Evolutionary conservation across 2,113 vertebrate species (phyloP), one percentile per base, ranked within the genome.

Genomic region (Ceyx cyanopectus): DNA sequence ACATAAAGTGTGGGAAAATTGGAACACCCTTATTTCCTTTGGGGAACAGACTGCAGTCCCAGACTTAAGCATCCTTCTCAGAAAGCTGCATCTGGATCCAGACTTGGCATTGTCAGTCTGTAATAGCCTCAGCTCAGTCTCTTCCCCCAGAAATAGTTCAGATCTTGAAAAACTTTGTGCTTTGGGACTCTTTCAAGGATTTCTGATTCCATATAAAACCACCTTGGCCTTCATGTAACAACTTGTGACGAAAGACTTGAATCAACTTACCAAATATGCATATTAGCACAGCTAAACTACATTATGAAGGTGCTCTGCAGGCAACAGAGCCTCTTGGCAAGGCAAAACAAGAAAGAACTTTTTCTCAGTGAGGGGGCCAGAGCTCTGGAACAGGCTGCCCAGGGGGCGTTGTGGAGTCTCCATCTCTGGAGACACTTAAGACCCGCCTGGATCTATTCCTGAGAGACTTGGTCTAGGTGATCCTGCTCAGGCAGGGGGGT

Each of bases 181-280:
- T 57, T 29, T 57, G 58, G 37, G 77, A 87, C 57, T 83, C 89
- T 79, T 88, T 93, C 85, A 89, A 92, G 81, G 70, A 93, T 87
- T 92, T 86, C 56, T 82, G 54, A 76, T 85, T 93, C 46, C 69
- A 41, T 0, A 0, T 26, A 87, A 79, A 82, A 73, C 18, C 1
- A 9, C 41, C 6, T 92, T 81, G 50, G 30, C 58, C 66, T 69
- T 81, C 10, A 1, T 12, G 29, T 75, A 86, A 43, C 37, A 79
- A 82, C 22, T 0, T 0, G 30, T 12, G 10, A 58, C 0, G 1
- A 72, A 79, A 57, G 23, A 41, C 57, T 10, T 0, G 0, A 72
- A 75, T 13, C 63, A 34, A 19, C 78, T 76, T 81, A 50, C 32
- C 4, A 3, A 78, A 43, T 14, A 32, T 0, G 7, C 1, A 0